Evolutionary conservation across 2,888 invertebrate genomes (phyloP), one percentile per base, ranked within the genome.

Genomic region (Dryococelus australis): DNA sequence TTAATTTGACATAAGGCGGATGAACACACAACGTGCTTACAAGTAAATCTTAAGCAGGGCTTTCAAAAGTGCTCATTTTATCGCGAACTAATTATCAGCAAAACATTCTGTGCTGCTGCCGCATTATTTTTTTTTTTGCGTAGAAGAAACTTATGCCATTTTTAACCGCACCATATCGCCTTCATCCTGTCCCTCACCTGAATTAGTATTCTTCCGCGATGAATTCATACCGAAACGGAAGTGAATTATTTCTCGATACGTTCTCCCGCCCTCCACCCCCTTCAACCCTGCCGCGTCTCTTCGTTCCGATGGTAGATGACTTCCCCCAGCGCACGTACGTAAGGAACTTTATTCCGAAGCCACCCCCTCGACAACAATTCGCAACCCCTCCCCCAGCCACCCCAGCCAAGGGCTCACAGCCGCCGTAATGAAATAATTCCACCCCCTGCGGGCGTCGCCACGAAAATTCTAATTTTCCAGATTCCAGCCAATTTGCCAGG

Each of bases 401-500:
- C n/a, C 83, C 83, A 83, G 28, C 83, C 28, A 26, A n/a, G 5
- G 65, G 20, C 65, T 13, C 65, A 24, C 65, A 8, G 65, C 65
- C 65, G 65, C 20, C 65, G 20, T 65, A 24, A 65, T 65, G 65
- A 65, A 65, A 65, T 65, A 65, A 65, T 65, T 65, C 65, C 83
- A 13, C 83, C 83, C 27, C 83, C 83, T 2, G 10, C 83, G 35
- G 43, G 81, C 81, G 27, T 20, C 35, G 83, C 83, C 43, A 16
- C 83, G 83, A 83, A 83, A 83, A 83, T 83, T 83, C 83, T 83
- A 83, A 83, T 83, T 83, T 83, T 83, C 83, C 43, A 83, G 83
- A 26, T 83, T 28, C 28, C 28, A 27, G 27, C 83, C 10, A 83
- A 27, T 83, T 83, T 83, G 83, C 27, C 43, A n/a, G 43, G 13